phyloP scores from a whole-genome alignment of 92 coral and sea anemone genomes.

The Heliopora coerulea region DNA sequence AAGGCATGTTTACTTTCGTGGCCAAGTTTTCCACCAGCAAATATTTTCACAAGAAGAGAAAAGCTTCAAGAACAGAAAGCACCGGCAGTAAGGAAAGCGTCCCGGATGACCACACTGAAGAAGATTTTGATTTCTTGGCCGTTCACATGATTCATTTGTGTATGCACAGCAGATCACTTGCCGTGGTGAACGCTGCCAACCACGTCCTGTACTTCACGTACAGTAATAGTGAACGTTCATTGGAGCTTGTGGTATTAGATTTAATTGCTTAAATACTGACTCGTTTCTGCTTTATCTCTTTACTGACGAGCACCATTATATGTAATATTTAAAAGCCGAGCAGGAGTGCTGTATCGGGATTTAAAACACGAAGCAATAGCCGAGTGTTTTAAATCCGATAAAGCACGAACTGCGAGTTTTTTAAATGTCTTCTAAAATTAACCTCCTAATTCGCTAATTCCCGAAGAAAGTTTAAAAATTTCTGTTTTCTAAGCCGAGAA shows the following conservation, averaged over 20 bases:
- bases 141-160: slow-evolving; percentile 75
- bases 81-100: slow-evolving; percentile 59
- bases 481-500: no score
- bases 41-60: slow-evolving; percentile 67
- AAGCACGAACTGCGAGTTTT: no score
- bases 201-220: slow-evolving; percentile 76
- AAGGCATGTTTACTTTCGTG: slow-evolving; percentile 67
- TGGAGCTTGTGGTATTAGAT: slow-evolving; percentile 82
- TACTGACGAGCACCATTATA: no score
- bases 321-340: no score
- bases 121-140: slow-evolving; percentile 70
- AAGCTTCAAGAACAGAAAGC: slow-evolving; percentile 55
- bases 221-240: slow-evolving; percentile 61
- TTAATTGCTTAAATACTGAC: no score
- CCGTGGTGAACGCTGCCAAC: slow-evolving; percentile 66
- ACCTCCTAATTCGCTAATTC: no score
- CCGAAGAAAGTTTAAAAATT: no score
- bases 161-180: slow-evolving; percentile 72
- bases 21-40: slow-evolving; percentile 84
- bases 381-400: no score
- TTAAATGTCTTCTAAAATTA: no score
- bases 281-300: no score
- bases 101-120: slow-evolving; percentile 44
- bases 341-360: no score
- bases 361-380: no score